Evolutionary conservation across 1,140 invertebrate genomes (phyloP), one percentile per base, ranked within the genome.

Genomic region (Maconellicoccus hirsutus): DNA sequence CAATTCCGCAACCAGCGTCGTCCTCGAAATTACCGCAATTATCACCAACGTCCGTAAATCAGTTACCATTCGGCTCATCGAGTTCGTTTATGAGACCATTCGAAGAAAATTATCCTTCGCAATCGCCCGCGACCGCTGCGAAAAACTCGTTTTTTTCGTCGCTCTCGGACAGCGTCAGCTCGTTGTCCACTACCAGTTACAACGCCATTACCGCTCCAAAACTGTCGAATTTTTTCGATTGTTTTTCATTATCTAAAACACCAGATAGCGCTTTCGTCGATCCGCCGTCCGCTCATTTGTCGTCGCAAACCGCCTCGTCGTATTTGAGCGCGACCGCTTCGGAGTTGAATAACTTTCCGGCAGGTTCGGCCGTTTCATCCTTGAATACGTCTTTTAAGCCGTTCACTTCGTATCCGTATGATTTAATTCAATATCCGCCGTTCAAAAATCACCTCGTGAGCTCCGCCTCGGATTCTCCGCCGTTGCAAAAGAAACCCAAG

Each of bases 371-470:
- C 10, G n/a, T 16, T 52, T 19, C 42, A 19, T 4, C 42, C 10
- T 52, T 19, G 6, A 66, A 16, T 23, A 8, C 61, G 1, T 22
- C 61, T 12, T 66, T 66, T 23, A 66, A 66, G 22, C 61, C 61
- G 8, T 66, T 66, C 19, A 2, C 22, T 23, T 66, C 61, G 19
- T 66, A 66, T 66, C 61, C 61, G 8, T 66, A 66, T 22, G 61
- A 66, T 66, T 22, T 66, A 19, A 66, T 66, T 4, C 61, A 66
- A 16, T 66, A 23, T 66, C 61, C 61, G 61, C 61, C 61, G 3
- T 66, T 66, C 16, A 66, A 66, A 66, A 66, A 66, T 66, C 61
- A 66, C 16, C 42, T 52, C 42, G 42, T 52, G 2, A 16, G n/a
- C n/a, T 19, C 10, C 4, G 42, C 10, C n/a, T 52, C 42, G 6